A percentile compares a stretch with the other conserved stretches of the same genome.
These are phyloP conservation scores for Diorhabda elongata DNA, from an alignment of 1,140 invertebrate genomes.

Conservation along the genomic window DNA sequence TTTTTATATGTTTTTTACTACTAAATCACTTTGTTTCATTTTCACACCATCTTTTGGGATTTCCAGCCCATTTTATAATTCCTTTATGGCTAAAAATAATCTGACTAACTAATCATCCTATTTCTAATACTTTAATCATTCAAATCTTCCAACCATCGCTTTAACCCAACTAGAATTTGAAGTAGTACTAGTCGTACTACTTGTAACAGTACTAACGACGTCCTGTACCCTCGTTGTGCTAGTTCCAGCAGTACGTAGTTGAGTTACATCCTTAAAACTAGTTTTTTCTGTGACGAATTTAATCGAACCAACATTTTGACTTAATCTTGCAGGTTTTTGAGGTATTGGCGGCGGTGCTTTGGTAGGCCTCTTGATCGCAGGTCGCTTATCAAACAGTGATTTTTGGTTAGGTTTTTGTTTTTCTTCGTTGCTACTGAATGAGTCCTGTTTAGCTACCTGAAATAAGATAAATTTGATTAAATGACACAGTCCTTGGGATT, in stretches of 20 bases:
- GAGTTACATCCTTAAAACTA: background rate
- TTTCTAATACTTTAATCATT: constrained; percentile 31
- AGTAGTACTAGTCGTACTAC: background rate
- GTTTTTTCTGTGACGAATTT: background rate
- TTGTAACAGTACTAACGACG: constrained; percentile 19
- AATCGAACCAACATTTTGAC: constrained; percentile 6
- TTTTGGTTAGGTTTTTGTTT: constrained; percentile 11
- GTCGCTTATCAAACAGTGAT: constrained; percentile 11
- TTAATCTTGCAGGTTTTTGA: constrained; percentile 37
- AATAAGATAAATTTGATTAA: background rate
- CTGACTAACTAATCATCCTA: background rate
- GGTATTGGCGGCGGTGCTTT: constrained; percentile 45
- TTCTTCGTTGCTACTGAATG: constrained; percentile 36
- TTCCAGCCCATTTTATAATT: background rate
- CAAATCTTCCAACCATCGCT: constrained; percentile 44
- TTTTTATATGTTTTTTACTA: background rate
- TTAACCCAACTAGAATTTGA: constrained; percentile 42
- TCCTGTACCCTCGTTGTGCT: constrained; percentile 11
- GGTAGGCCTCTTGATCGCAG: constrained; percentile 31
- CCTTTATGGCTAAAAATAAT: background rate
- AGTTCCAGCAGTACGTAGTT: background rate
- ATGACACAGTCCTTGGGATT: no score
- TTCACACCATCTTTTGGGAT: background rate
- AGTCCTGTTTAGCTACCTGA: constrained; percentile 36
- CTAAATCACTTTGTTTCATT: background rate